A percentile compares a stretch with the other conserved stretches of the same genome.
Conservation (phyloP, 1,140 invertebrate genomes). For the Lucilia sericata region DNA sequence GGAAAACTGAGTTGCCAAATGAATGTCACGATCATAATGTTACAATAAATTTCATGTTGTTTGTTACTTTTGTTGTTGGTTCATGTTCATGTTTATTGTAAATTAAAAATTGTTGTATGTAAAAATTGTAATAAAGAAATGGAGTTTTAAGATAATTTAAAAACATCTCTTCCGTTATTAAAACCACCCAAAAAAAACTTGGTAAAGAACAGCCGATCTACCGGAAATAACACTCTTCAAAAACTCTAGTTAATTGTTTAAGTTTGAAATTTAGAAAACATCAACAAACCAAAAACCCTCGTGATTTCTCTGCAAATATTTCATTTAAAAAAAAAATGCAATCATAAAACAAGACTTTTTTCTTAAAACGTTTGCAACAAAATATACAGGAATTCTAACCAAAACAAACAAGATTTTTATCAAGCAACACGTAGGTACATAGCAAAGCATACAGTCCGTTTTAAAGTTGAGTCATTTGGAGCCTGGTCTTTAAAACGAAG, state of each 20-base stretch:
- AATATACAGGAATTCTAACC: not conserved
- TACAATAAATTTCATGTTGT: slow-evolving; percentile 26
- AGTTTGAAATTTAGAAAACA: too few relatives aligned
- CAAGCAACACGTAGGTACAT: not conserved
- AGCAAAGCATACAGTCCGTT: not conserved
- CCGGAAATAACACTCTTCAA: too few relatives aligned
- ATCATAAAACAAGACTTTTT: not conserved
- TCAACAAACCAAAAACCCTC: too few relatives aligned
- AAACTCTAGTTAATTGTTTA: too few relatives aligned
- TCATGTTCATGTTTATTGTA: not conserved
- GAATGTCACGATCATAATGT: slow-evolving; percentile 42
- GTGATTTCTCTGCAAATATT: too few relatives aligned
- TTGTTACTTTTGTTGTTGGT: too few relatives aligned
- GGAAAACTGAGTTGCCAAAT: slow-evolving; percentile 30
- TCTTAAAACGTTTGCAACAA: too few relatives aligned
- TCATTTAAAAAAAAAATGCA: too few relatives aligned
- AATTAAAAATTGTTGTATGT: not conserved
- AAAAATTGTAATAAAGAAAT: not conserved
- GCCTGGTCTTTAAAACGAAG: not conserved
- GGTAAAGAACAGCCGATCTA: too few relatives aligned
- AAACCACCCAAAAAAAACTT: too few relatives aligned
- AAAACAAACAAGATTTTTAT: not conserved
- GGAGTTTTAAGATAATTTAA: not conserved
- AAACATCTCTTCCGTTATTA: too few relatives aligned
- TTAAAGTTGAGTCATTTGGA: not conserved